Conservation (phyloP, 2,888 invertebrate species). For the Ichneumon xanthorius region DNA sequence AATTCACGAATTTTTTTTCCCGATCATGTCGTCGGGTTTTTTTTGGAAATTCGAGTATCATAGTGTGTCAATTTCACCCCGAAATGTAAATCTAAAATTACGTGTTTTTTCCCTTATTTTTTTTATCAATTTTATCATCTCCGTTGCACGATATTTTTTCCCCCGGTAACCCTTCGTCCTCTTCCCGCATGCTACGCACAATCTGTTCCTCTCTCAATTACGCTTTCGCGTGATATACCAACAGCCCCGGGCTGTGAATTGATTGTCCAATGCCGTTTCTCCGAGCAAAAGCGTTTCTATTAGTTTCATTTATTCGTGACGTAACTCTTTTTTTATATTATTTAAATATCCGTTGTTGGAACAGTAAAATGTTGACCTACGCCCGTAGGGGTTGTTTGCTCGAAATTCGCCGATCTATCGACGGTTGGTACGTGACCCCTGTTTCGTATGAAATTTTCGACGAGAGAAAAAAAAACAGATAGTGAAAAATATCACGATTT, state of each 20-base stretch:
- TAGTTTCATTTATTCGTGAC: neutral
- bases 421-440: constrained; percentile 3
- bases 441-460: neutral
- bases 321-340: neutral
- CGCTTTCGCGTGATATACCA: constrained; percentile 29
- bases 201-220: neutral
- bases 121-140: no score
- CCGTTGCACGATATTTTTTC: neutral
- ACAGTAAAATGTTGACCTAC: constrained; percentile 10
- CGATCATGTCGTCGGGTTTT: no score
- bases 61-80: no score
- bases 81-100: no score
- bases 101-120: no score
- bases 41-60: no score
- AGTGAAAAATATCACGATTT: neutral
- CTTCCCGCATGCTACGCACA: neutral
- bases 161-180: neutral
- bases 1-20: no score
- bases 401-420: constrained; percentile 17
- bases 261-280: constrained; percentile 15
- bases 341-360: constrained; percentile 25
- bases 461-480: constrained; percentile 12
- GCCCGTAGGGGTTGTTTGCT: constrained; percentile 8
- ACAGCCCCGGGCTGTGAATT: constrained; percentile 24
- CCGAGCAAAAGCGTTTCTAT: constrained; percentile 3